Base-by-base conservation (phyloP, 1,140 invertebrate species). In the Dendroctonus ponderosae region DNA sequence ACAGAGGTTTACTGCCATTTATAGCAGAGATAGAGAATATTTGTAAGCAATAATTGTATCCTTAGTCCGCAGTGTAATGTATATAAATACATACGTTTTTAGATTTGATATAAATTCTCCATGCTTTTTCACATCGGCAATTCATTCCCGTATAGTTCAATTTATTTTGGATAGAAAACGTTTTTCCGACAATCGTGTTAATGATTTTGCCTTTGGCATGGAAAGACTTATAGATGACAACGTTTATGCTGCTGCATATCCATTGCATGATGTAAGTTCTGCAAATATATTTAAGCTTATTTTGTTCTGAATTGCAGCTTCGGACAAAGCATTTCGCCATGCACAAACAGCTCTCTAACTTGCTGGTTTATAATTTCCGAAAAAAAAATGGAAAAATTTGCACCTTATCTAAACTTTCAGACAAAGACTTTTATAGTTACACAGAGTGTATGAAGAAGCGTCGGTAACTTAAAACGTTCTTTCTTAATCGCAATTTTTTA, bases 131-230 rank as follows among this genome's bases (percentile, higher is more conserved):
- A 90, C 89, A 8, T 85, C 91, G 4, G 87, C 91, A 5, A 90
- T 94, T 62, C 85, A 92, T 51, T 92, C 93, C 37, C 83, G 92
- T 57, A 92, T 98, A 52, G 89, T 96, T 0, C 92, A 97, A 78
- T 97, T 96, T 78, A 94, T 97, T 72, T 80, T 97, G 66, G 89
- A 94, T 77, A 83, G 94, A 48, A 93, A 94, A 78, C 85, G 86
- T 72, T 97, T 94, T 78, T 84, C 86, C 3, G 80, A 86, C 7
- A 82, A 85, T 51, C 73, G 76, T 6, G 75, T 80, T 12, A 86
- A 91, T 72, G 85, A 89, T 75, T 88, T 91, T 82, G 85, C 87
- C 66, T 92, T 93, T 79, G 94, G 94, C 42, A 90, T 97, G 60
- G 87, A 92, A 71, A 85, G 92, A 71, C 83, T 97, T 56, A 84